phyloP scores from a whole-genome alignment of 2,797 vertebrate genomes.

The Parauchenoglanis punctatus region DNA sequence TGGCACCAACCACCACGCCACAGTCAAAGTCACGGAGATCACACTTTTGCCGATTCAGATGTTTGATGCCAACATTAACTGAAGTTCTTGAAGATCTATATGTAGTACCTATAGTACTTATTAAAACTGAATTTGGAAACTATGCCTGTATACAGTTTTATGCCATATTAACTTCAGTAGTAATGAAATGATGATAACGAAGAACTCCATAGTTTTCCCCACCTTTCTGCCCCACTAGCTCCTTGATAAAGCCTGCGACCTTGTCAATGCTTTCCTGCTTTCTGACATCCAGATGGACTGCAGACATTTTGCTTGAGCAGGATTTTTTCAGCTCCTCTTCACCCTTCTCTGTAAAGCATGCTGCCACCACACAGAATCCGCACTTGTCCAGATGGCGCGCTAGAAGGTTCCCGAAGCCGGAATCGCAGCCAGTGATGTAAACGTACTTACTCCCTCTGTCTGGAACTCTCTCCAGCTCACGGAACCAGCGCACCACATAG shows the following conservation, averaged over 20 bases:
- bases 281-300: constrained; percentile 70
- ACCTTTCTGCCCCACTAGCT: constrained; percentile 65
- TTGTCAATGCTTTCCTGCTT: constrained; percentile 71
- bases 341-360: constrained; percentile 74
- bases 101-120: too few relatives aligned
- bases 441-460: constrained; percentile 72
- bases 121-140: too few relatives aligned
- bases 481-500: constrained; percentile 73
- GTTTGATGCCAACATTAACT: neutral
- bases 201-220: neutral
- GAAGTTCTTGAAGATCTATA: neutral
- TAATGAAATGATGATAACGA: neutral
- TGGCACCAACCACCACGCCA: neutral
- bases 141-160: too few relatives aligned
- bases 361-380: constrained; percentile 75
- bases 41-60: neutral
- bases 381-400: constrained; percentile 72
- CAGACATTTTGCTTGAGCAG: constrained; percentile 68
- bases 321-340: constrained; percentile 76
- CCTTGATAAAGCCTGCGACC: constrained; percentile 67
- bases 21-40: neutral
- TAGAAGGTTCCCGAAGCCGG: constrained; percentile 75
- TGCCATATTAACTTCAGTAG: neutral
- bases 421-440: constrained; percentile 79
- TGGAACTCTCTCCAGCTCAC: constrained; percentile 68